phyloP scores from a whole-genome alignment of 1,140 invertebrate species.

The Stegodyphus mimosarum region DNA sequence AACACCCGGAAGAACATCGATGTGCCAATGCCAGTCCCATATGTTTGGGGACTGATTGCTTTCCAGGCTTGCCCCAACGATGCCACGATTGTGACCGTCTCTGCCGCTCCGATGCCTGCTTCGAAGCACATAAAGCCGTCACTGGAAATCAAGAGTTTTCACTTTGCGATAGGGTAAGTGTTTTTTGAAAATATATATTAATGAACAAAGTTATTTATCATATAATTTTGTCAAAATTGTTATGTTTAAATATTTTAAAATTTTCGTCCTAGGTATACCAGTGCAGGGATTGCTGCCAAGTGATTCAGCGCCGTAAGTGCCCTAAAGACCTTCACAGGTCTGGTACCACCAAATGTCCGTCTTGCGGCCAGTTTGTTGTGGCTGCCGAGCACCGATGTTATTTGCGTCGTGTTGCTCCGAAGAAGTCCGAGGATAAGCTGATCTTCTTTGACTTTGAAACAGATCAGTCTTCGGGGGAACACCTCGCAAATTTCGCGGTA shows the following conservation, averaged over 20 bases:
- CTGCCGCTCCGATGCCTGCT: conserved; percentile 1
- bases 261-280: too few relatives aligned
- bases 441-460: too few relatives aligned
- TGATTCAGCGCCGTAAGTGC: background rate
- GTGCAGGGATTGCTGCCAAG: background rate
- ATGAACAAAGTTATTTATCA: background rate
- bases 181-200: too few relatives aligned
- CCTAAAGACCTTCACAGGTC: background rate
- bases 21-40: background rate
- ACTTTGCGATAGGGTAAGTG: conserved; percentile 15
- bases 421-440: too few relatives aligned
- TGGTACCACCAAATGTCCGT: conserved; percentile 1
- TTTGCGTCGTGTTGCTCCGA: too few relatives aligned
- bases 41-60: background rate
- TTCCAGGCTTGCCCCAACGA: background rate
- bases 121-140: background rate
- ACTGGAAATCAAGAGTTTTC: background rate
- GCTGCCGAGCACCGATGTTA: background rate
- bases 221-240: background rate
- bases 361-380: background rate
- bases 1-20: too few relatives aligned
- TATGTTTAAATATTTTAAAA: too few relatives aligned
- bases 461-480: too few relatives aligned
- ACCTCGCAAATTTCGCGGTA: too few relatives aligned
- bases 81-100: background rate